These are phyloP conservation scores for Erebia ligea DNA, from an alignment of 2,888 invertebrate genomes.

Conservation along the genomic window DNA sequence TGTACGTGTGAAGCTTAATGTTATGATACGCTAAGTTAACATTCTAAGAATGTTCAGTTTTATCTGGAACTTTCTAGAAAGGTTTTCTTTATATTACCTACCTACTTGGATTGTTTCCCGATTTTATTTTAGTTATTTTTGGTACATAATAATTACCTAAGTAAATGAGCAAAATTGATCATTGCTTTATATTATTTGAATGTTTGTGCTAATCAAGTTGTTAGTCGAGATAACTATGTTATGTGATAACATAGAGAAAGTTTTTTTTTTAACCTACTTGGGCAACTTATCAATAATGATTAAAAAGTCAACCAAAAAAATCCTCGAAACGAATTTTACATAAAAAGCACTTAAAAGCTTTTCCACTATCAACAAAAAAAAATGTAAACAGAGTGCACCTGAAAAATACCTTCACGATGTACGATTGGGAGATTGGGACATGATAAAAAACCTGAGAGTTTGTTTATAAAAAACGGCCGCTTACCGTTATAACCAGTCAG, in stretches of 20 bases:
- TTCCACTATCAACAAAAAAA: neutral
- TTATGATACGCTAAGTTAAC: neutral
- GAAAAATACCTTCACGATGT: neutral
- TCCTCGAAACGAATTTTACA: neutral
- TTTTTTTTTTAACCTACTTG: too few relatives aligned
- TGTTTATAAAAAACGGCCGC: conserved; percentile 37
- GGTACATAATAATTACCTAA: neutral
- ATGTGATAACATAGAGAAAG: too few relatives aligned
- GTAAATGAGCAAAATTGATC: neutral
- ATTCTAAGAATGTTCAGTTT: neutral
- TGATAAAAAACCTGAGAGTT: conserved; percentile 1
- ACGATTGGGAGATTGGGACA: neutral
- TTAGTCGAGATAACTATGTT: too few relatives aligned
- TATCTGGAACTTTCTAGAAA: conserved; percentile 14
- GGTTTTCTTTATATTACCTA: neutral
- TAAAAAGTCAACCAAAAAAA: too few relatives aligned
- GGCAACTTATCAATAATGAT: too few relatives aligned
- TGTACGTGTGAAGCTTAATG: neutral
- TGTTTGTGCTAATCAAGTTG: too few relatives aligned
- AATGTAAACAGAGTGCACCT: neutral
- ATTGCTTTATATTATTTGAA: too few relatives aligned
- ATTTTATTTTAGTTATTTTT: neutral
- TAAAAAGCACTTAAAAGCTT: neutral
- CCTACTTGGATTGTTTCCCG: neutral
- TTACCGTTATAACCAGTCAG: conserved; percentile 56